Conservation (phyloP, 1,140 invertebrate genomes). For the Limonius californicus region DNA sequence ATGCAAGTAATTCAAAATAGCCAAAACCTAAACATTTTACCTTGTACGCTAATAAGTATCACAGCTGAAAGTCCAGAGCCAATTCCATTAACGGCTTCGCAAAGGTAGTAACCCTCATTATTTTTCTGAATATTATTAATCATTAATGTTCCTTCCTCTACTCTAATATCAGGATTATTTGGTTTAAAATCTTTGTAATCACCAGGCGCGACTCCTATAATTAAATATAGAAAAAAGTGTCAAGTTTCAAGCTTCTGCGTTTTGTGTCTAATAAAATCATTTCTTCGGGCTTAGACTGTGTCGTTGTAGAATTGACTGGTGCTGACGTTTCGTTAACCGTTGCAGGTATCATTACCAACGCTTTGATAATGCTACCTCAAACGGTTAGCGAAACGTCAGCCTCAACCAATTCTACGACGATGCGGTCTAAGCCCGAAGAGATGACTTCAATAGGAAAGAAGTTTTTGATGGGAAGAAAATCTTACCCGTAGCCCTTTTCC, state of each 20-base stretch:
- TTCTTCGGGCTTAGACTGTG: too few relatives aligned
- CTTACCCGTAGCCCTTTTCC: slow-evolving; percentile 91
- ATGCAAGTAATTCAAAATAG: neutral
- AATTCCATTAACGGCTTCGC: slow-evolving; percentile 94
- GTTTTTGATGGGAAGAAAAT: neutral
- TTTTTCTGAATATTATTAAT: slow-evolving; percentile 88
- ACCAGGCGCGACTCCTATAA: slow-evolving; percentile 77
- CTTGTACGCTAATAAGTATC: slow-evolving; percentile 88
- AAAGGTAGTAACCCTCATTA: slow-evolving; percentile 92
- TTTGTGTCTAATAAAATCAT: too few relatives aligned
- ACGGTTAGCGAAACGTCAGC: too few relatives aligned
- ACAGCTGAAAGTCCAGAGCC: slow-evolving; percentile 90
- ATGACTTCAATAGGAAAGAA: too few relatives aligned
- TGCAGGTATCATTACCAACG: neutral
- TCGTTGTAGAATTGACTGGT: too few relatives aligned
- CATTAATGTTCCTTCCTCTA: slow-evolving; percentile 84
- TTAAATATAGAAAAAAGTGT: slow-evolving; percentile 13
- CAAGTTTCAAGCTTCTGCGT: too few relatives aligned
- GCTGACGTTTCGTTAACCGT: too few relatives aligned
- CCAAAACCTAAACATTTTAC: too few relatives aligned
- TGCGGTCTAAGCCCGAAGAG: too few relatives aligned
- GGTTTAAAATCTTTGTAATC: slow-evolving; percentile 90
- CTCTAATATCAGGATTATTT: slow-evolving; percentile 82
- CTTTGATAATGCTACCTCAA: too few relatives aligned
- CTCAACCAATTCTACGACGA: too few relatives aligned